Percentiles rank a stretch among this genome's conserved stretches.
Evolutionary conservation across 1,140 invertebrate species (phyloP).

Genomic region (Bombus sylvicola): DNA sequence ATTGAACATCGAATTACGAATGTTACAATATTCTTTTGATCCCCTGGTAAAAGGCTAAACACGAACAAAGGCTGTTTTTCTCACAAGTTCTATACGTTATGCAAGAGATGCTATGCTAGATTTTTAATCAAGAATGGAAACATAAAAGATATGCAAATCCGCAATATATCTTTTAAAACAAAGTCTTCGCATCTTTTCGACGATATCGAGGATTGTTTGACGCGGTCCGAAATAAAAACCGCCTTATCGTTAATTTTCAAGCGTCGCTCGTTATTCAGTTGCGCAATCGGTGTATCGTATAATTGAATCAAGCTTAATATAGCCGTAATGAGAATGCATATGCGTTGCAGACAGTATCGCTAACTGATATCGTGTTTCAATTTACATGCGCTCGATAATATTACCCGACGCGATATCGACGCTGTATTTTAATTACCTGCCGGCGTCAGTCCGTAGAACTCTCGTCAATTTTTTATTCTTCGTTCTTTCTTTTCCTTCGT

Average conservation of each 20-base stretch:
- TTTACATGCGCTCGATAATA: constrained; percentile 53
- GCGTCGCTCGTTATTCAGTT: neutral
- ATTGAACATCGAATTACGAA: too few species aligned
- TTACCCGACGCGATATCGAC: constrained; percentile 24
- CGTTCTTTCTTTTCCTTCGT: neutral
- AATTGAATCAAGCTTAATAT: constrained; percentile 50
- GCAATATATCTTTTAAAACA: neutral
- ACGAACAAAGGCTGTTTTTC: too few species aligned
- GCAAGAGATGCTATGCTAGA: neutral
- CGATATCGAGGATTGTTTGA: neutral
- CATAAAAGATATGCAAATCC: neutral
- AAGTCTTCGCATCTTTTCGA: neutral
- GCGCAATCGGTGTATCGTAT: constrained; percentile 47
- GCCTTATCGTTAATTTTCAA: constrained; percentile 23
- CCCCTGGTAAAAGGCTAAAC: too few species aligned
- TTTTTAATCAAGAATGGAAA: neutral
- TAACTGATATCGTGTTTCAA: constrained; percentile 51
- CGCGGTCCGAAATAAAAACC: neutral
- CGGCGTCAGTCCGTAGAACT: neutral
- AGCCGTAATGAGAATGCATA: constrained; percentile 47
- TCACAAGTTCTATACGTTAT: too few species aligned
- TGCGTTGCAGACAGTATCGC: constrained; percentile 44
- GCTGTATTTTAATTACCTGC: constrained; percentile 36
- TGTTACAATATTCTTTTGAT: too few species aligned
- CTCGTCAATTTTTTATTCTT: too few species aligned